Base-by-base conservation (phyloP, 2,113 vertebrate species). In the Salminus brasiliensis region DNA sequence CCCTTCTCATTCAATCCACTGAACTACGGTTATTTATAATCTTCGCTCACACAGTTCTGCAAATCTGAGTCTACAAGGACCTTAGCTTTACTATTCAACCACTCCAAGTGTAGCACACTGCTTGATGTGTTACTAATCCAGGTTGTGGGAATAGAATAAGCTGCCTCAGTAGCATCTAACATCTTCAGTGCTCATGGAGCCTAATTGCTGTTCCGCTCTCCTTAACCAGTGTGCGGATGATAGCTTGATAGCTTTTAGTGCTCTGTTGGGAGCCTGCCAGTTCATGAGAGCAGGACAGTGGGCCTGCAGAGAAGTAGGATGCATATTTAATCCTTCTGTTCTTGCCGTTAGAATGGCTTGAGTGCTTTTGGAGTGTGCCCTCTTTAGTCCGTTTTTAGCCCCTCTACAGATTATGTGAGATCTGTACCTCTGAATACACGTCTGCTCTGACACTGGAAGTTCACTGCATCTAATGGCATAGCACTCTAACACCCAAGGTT, bases 311-410 rank as follows among this genome's bases (percentile, higher is more conserved):
- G 15, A 30, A 63, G 53, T n/a, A 62, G 45, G 30, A 60, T 76
- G 74, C 68, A 70, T 75, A 62, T 79, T 79, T 79, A 66, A 75
- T 60, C 62, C 66, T 65, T 81, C 55, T 69, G 25, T 65, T 72
- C 60, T 47, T 47, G 43, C 47, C 63, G 57, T 43, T 80, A 62
- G 74, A 69, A 80, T 29, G 63, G 34, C 21, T 13, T 66, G 63
- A 76, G 75, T 78, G 79, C 43, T 65, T 81, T 74, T 81, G 59
- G 30, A 77, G 74, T 52, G 36, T 18, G 25, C 73, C 39, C 55
- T 41, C 18, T 34, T 49, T 13, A 76, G 52, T 23, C 21, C 34
- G 18, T n/a, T 55, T 63, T 30, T 62, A 21, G 5, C 4, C 1
- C 30, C 47, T 11, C 57, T 15, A 27, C 18, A 10, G 47, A 74